Percentiles rank a stretch among this genome's conserved stretches.
phyloP scores from a whole-genome alignment of 2,888 invertebrate species.

The Pollenia amentaria region DNA sequence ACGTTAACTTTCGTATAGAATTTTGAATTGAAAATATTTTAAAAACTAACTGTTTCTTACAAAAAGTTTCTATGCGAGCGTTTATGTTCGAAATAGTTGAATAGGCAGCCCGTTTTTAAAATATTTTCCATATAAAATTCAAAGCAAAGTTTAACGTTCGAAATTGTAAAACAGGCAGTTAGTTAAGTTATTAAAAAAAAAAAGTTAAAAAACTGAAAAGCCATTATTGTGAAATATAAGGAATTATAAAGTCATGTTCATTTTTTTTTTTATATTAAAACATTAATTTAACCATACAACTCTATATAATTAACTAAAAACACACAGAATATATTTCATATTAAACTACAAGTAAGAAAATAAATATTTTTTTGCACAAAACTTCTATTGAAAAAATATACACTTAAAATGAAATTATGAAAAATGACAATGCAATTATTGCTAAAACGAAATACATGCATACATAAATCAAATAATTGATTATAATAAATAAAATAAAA shows the following conservation, averaged over 20 bases:
- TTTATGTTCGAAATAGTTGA: no score
- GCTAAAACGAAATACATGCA: conserved; percentile 37
- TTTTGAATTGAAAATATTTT: no score
- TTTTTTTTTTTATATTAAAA: conserved; percentile 51
- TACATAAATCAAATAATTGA: conserved; percentile 19
- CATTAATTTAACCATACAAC: conserved; percentile 46
- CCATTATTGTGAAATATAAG: conserved; percentile 54
- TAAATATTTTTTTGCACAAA: conserved; percentile 75
- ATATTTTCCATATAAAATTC: no score
- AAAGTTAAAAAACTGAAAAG: conserved; percentile 4
- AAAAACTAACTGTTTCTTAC: no score
- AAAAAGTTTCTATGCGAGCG: no score
- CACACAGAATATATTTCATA: conserved; percentile 41
- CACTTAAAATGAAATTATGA: conserved; percentile 68
- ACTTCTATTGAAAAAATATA: conserved; percentile 54
- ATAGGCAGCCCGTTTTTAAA: no score
- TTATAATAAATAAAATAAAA: conserved; percentile 27
- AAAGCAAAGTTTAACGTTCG: no score
- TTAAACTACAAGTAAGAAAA: conserved; percentile 7
- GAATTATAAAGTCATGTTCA: conserved; percentile 51
- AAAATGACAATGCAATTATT: conserved; percentile 68
- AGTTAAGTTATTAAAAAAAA: conserved; percentile 37
- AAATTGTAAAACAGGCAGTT: conserved; percentile 14
- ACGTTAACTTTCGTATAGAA: no score
- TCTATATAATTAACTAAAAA: conserved; percentile 2